Evolutionary conservation across 2,113 vertebrate genomes (phyloP).

Genomic region (Spea multiplicata): DNA sequence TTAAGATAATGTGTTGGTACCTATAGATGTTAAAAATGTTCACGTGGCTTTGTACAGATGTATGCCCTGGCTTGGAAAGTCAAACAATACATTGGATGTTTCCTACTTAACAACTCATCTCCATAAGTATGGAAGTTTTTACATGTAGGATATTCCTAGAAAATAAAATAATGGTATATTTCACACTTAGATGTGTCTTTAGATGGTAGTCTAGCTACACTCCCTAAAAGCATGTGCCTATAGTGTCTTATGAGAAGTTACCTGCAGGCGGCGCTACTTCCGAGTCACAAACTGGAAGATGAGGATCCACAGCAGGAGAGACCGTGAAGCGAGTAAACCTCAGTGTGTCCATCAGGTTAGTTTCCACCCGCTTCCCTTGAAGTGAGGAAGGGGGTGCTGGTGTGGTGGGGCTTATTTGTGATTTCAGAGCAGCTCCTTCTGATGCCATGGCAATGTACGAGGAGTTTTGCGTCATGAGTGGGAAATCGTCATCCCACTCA

Average conservation of each 20-base stretch:
- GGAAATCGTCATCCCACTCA: slow-evolving; percentile 77
- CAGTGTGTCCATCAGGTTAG: slow-evolving; percentile 61
- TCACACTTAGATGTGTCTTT: no score
- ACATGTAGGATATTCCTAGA: no score
- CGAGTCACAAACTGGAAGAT: slow-evolving; percentile 54
- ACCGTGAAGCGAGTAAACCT: slow-evolving; percentile 86
- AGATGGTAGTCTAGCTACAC: no score
- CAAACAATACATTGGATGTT: no score
- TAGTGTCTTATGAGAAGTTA: not conserved
- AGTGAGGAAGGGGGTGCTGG: slow-evolving; percentile 50
- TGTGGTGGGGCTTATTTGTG: slow-evolving; percentile 28
- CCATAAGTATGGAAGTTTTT: no score
- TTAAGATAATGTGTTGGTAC: no score
- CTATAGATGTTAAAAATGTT: no score
- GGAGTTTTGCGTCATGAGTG: slow-evolving; percentile 59
- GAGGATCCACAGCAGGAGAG: slow-evolving; percentile 83
- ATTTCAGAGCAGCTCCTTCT: slow-evolving; percentile 20
- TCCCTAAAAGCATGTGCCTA: no score
- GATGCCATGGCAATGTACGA: slow-evolving; percentile 49
- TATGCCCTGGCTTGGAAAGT: no score
- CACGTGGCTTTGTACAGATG: no score
- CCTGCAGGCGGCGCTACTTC: slow-evolving; percentile 45
- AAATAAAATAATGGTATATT: no score
- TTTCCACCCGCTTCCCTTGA: slow-evolving; percentile 56
- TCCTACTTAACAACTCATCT: no score